Conservation (phyloP, 2,888 invertebrate species). For the Spialia ferax region DNA sequence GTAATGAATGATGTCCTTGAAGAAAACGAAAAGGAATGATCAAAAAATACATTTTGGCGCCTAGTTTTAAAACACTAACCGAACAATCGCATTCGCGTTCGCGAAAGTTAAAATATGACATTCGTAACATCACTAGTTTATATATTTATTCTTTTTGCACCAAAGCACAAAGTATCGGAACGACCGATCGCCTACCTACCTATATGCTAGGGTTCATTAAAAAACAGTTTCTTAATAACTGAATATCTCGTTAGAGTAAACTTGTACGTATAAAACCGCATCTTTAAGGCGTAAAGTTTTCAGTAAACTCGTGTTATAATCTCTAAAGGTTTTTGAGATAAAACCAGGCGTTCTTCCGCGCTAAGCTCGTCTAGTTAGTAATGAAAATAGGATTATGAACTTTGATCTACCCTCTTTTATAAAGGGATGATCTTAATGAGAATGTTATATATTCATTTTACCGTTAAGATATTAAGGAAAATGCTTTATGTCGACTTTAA, state of each 20-base stretch:
- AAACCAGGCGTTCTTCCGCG: conserved; percentile 14
- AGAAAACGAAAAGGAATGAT: too few relatives aligned
- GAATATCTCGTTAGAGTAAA: conserved; percentile 3
- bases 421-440: background rate
- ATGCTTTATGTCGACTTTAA: too few relatives aligned
- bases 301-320: conserved; percentile 19
- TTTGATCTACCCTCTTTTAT: background rate
- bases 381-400: conserved; percentile 20
- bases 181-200: too few relatives aligned
- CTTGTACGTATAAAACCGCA: background rate
- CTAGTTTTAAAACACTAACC: too few relatives aligned
- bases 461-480: background rate
- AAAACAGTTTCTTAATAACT: background rate
- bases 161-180: too few relatives aligned
- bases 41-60: too few relatives aligned
- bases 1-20: too few relatives aligned
- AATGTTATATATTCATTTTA: background rate
- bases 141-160: too few relatives aligned
- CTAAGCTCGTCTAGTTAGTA: conserved; percentile 23
- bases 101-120: too few relatives aligned
- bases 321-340: conserved; percentile 25
- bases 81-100: too few relatives aligned
- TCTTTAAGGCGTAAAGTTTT: background rate
- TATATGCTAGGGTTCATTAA: too few relatives aligned
- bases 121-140: too few relatives aligned